These are phyloP conservation scores for Deroptyus accipitrinus DNA, from an alignment of 2,113 vertebrate species.

Conservation along the genomic window DNA sequence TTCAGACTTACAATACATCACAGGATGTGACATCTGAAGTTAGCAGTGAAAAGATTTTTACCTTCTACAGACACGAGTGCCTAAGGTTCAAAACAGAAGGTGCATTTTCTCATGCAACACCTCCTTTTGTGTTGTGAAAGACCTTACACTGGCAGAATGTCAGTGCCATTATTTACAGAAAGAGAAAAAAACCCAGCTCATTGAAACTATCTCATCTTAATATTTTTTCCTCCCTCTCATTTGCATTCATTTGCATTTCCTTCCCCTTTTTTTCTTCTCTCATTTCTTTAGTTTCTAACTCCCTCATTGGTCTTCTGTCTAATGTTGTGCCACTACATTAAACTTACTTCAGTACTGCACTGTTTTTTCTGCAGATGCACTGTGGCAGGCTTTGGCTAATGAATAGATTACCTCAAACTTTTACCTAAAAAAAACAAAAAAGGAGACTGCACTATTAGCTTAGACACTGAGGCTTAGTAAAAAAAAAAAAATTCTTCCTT, in stretches of 20 bases:
- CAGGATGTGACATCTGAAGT: slow-evolving; percentile 41
- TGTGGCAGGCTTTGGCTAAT: not conserved
- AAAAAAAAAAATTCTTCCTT: not conserved
- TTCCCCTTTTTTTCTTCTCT: not conserved
- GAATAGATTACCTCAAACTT: not conserved
- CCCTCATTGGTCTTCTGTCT: not conserved
- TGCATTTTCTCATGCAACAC: not conserved
- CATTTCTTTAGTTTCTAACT: not conserved
- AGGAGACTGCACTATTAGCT: rapidly evolving
- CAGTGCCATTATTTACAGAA: not conserved
- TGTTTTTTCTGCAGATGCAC: not conserved
- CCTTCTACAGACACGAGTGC: slow-evolving; percentile 10
- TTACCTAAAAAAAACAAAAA: not conserved
- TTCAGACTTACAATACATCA: slow-evolving; percentile 61
- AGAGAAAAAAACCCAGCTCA: not conserved
- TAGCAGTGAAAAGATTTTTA: slow-evolving; percentile 61
- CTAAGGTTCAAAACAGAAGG: slow-evolving; percentile 34
- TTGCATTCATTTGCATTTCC: not conserved
- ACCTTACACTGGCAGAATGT: not conserved
- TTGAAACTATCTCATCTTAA: not conserved
- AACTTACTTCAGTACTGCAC: rapidly evolving
- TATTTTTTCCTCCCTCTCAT: not conserved
- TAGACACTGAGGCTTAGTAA: not conserved
- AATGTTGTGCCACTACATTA: not conserved
- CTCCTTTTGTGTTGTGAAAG: slow-evolving; percentile 25